phyloP scores from a whole-genome alignment of 1,140 invertebrate genomes.

The Drosophila dunni region DNA sequence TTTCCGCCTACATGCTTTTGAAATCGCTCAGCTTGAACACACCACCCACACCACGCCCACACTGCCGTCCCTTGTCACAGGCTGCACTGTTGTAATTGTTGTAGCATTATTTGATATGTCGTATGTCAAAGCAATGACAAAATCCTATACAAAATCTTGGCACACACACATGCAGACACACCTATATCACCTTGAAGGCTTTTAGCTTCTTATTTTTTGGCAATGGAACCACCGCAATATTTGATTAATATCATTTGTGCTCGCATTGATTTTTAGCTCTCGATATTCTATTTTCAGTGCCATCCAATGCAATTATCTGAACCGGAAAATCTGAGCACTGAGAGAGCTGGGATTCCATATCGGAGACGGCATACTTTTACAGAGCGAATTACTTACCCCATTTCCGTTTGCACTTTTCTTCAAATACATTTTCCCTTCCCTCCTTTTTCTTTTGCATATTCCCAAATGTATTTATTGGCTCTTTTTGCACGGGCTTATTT shows the following conservation, averaged over 20 bases:
- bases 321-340: constrained; percentile 61
- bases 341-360: background rate
- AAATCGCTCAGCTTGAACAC: constrained; percentile 42
- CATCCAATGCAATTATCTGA: constrained; percentile 75
- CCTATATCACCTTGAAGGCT: constrained; percentile 26
- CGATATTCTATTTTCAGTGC: constrained; percentile 67
- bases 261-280: constrained; percentile 54
- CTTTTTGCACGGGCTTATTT: constrained; percentile 13
- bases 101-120: constrained; percentile 82
- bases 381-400: constrained; percentile 49
- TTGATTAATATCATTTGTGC: constrained; percentile 70
- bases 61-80: constrained; percentile 35
- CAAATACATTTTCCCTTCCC: constrained; percentile 5
- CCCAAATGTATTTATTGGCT: constrained; percentile 64
- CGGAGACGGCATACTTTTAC: constrained; percentile 55
- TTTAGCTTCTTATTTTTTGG: constrained; percentile 43
- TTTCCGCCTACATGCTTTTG: constrained; percentile 60
- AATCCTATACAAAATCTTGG: constrained; percentile 61
- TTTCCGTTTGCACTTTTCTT: constrained; percentile 75
- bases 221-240: constrained; percentile 74
- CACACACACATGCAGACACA: constrained; percentile 10
- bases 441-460: constrained; percentile 66
- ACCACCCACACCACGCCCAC: background rate
- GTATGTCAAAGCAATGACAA: constrained; percentile 80
- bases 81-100: constrained; percentile 74